Base-by-base conservation (phyloP, 2,888 invertebrate genomes). In the Aromia moschata region DNA sequence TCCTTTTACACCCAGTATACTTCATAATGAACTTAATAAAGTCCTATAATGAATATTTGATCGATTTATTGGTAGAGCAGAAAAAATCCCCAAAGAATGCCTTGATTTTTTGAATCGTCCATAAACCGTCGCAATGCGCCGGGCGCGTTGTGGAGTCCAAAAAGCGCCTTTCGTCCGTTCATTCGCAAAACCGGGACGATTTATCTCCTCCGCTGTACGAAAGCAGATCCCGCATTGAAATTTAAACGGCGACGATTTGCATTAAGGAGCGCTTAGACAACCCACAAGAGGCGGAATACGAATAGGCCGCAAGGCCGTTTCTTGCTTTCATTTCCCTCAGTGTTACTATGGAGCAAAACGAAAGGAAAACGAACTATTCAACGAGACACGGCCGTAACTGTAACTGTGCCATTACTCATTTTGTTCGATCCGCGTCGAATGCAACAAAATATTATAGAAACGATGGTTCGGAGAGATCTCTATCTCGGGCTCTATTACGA, bases 221-320 rank as follows among this genome's bases (percentile, higher is more conserved):
- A 40, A 11, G 11, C 9, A 12, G 10, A n/a, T n/a, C n/a, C n/a
- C 10, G 14, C 43, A 43, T 43, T 43, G 7, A 43, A 20, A 43
- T 43, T 63, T 54, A 58, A 60, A 58, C 46, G n/a, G 47, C 11
- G 15, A 36, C 31, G 30, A 58, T 60, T 56, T 58, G 52, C 56
- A 60, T 60, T 61, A 44, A 58, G 58, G 54, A 64, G 64, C 56
- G 61, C 58, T 54, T 56, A 62, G 52, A 55, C 65, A 60, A 49
- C 60, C 60, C 60, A 62, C 60, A 47, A 62, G 61, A 66, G 64
- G 66, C 62, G 66, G 66, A 66, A 66, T 66, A 60, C 51, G 53
- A 66, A 66, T 64, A 54, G 55, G 55, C 55, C 58, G 66, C 66
- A 66, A 66, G 66, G 66, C 57, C 66, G 64, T 64, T 56, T 49